Evolutionary conservation across 2,113 vertebrate genomes (phyloP).

Genomic region (Cololabis saira): DNA sequence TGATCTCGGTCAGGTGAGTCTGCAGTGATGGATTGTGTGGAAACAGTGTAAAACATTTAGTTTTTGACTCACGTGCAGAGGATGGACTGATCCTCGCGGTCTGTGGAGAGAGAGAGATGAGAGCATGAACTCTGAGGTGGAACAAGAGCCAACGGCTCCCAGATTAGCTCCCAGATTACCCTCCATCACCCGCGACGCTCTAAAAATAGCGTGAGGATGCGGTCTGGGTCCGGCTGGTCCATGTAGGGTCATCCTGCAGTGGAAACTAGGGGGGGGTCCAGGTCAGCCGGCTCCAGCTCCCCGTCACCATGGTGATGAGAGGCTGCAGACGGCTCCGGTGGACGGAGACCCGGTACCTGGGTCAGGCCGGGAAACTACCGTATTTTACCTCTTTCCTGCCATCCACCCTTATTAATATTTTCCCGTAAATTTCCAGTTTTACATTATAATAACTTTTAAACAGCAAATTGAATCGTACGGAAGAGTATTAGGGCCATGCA

Average conservation of each 20-base stretch:
- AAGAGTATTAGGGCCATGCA: too few species aligned
- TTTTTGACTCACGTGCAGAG: slow-evolving; percentile 80
- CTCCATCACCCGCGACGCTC: slow-evolving; percentile 30
- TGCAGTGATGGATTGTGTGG: neutral
- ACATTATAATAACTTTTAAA: too few species aligned
- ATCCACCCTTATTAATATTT: too few species aligned
- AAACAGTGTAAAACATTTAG: too few species aligned
- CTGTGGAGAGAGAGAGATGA: slow-evolving; percentile 51
- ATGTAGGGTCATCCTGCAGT: slow-evolving; percentile 69
- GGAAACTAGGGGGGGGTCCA: slow-evolving; percentile 46
- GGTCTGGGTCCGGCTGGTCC: slow-evolving; percentile 46
- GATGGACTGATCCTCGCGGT: slow-evolving; percentile 81
- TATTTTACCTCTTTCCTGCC: too few species aligned
- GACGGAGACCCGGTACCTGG: too few species aligned
- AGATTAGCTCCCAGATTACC: slow-evolving; percentile 66
- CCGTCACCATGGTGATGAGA: too few species aligned
- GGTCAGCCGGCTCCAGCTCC: slow-evolving; percentile 19
- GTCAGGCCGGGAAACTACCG: too few species aligned
- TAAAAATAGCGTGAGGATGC: slow-evolving; percentile 70
- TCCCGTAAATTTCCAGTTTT: too few species aligned
- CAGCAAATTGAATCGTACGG: too few species aligned
- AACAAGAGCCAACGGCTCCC: slow-evolving; percentile 14
- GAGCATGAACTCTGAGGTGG: slow-evolving; percentile 37
- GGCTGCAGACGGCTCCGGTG: too few species aligned
- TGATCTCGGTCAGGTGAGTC: neutral